These are phyloP conservation scores for Drymodes brunneopygia DNA, from an alignment of 2,113 vertebrate species.

Conservation along the genomic window DNA sequence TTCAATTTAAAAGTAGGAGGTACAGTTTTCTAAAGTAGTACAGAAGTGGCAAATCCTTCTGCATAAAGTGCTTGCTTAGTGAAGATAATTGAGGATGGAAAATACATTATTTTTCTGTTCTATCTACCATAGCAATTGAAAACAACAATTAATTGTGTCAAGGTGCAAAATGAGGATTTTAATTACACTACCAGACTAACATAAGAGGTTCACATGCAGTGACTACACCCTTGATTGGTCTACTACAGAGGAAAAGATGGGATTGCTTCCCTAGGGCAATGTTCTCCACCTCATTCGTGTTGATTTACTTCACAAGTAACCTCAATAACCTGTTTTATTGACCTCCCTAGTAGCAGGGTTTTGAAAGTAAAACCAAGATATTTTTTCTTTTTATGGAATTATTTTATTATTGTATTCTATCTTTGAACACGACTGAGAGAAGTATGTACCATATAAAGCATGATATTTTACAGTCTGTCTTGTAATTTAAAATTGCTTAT, in stretches of 20 bases:
- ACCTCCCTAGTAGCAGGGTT: neutral
- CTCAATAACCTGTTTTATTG: neutral
- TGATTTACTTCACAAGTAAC: slow-evolving; percentile 21
- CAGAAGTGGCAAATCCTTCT: neutral
- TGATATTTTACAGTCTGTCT: neutral
- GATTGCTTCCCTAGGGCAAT: neutral
- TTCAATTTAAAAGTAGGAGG: neutral
- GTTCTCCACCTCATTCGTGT: neutral
- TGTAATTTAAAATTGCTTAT: neutral
- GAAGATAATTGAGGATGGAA: neutral
- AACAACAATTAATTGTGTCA: slow-evolving; percentile 40
- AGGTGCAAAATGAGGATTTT: slow-evolving; percentile 21
- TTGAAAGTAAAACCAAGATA: neutral
- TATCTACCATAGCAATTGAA: neutral
- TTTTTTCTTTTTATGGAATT: neutral
- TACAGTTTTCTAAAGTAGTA: neutral
- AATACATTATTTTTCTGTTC: neutral
- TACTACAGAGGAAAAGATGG: neutral
- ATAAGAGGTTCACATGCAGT: neutral
- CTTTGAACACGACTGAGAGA: neutral
- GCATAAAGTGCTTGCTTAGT: neutral
- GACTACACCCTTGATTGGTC: neutral
- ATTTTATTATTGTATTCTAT: neutral
- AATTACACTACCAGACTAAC: slow-evolving; percentile 2
- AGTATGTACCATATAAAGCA: neutral